Percentiles rank a stretch among this genome's conserved stretches.
Evolutionary conservation across 2,113 vertebrate species (phyloP).

Genomic region (Cinclus mexicanus): DNA sequence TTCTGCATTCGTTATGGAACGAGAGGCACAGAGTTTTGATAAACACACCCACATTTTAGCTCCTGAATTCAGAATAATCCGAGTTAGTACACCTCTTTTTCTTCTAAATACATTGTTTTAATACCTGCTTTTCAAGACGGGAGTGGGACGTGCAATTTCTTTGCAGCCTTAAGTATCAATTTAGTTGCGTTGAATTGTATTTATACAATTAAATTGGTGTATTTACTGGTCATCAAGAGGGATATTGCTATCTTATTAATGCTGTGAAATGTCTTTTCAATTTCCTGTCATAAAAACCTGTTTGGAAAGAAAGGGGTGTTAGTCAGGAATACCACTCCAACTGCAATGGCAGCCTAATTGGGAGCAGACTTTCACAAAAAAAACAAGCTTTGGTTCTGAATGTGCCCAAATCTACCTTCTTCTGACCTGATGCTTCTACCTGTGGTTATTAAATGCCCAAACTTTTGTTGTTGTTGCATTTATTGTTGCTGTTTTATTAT

Average conservation of each 20-base stretch:
- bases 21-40: not conserved
- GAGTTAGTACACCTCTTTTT: not conserved
- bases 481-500: not conserved
- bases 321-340: not conserved
- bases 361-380: not conserved
- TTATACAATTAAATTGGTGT: not conserved
- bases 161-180: not conserved
- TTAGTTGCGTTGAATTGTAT: not conserved
- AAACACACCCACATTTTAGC: not conserved
- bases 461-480: not conserved
- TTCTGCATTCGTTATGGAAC: fast-evolving
- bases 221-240: not conserved
- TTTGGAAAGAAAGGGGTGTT: not conserved
- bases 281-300: not conserved
- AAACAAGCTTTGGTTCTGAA: not conserved
- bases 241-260: not conserved
- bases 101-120: not conserved
- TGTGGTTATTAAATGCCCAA: not conserved
- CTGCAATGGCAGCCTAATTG: not conserved
- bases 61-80: not conserved
- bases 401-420: not conserved
- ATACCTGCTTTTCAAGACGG: not conserved
- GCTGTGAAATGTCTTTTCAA: not conserved
- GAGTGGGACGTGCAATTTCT: not conserved
- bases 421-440: not conserved